phyloP scores from a whole-genome alignment of 2,113 vertebrate species.

The Saccopteryx bilineata region DNA sequence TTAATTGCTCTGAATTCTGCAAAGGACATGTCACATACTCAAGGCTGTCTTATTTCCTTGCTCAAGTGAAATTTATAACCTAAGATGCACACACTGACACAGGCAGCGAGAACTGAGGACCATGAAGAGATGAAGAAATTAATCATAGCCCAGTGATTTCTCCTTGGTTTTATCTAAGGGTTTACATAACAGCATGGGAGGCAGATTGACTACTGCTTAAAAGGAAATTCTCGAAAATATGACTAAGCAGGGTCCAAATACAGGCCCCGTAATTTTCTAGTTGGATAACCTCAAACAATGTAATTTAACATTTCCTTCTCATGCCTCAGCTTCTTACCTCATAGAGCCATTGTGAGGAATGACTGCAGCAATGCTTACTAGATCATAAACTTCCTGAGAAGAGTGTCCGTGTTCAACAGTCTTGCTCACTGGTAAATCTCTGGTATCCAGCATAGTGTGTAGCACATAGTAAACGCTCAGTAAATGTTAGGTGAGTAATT shows the following conservation, averaged over 20 bases:
- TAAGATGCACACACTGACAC: constrained; percentile 28
- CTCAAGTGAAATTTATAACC: constrained; percentile 71
- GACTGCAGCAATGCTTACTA: neutral
- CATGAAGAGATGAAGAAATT: constrained; percentile 72
- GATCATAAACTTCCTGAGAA: constrained; percentile 19
- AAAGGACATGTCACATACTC: constrained; percentile 44
- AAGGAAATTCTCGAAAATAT: neutral
- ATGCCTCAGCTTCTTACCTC: neutral
- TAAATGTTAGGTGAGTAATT: constrained; percentile 2
- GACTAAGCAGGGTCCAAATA: neutral
- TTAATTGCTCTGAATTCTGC: constrained; percentile 58
- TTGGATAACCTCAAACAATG: neutral
- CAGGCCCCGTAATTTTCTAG: neutral
- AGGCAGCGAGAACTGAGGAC: constrained; percentile 35
- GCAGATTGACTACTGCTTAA: neutral
- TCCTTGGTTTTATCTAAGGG: constrained; percentile 48
- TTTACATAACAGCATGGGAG: constrained; percentile 19
- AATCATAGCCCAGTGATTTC: constrained; percentile 66
- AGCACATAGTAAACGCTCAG: neutral
- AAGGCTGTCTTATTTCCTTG: constrained; percentile 70
- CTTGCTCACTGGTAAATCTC: neutral
- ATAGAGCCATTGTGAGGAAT: neutral
- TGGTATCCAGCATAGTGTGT: neutral
- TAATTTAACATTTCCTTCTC: neutral
- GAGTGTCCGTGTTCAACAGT: neutral